Conservation (phyloP, 2,888 invertebrate species). For the Rhagium mordax region DNA sequence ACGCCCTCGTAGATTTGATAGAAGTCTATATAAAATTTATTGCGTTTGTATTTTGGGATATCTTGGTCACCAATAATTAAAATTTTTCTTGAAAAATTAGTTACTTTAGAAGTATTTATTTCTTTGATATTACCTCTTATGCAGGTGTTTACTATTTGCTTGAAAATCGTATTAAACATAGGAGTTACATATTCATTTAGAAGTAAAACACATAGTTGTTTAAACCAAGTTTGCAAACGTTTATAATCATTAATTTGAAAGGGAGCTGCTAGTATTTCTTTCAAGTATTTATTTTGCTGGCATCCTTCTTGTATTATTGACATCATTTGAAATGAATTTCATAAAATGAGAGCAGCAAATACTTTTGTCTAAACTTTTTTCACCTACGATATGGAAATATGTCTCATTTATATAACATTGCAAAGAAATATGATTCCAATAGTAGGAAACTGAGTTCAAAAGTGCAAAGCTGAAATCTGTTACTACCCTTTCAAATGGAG, state of each 20-base stretch:
- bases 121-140: neutral
- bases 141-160: neutral
- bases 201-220: conserved; percentile 5
- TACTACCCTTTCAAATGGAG: neutral
- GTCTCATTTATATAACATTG: neutral
- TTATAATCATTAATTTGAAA: conserved; percentile 23
- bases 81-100: neutral
- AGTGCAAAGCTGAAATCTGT: conserved; percentile 21
- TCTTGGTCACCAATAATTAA: neutral
- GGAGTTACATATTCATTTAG: neutral
- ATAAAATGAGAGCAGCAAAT: conserved; percentile 19
- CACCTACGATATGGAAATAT: conserved; percentile 1
- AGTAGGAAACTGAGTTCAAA: neutral
- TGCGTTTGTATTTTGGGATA: neutral
- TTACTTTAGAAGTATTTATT: neutral
- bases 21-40: conserved; percentile 18
- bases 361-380: neutral
- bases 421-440: conserved; percentile 13
- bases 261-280: conserved; percentile 20
- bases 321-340: conserved; percentile 19
- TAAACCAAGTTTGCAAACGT: conserved; percentile 2
- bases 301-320: conserved; percentile 1
- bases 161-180: conserved; percentile 1
- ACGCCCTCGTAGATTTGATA: neutral
- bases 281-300: conserved; percentile 6